A percentile compares a stretch with the other conserved stretches of the same genome.
These are phyloP conservation scores for Sinella curviseta DNA, from an alignment of 1,140 invertebrate genomes.

Conservation along the genomic window DNA sequence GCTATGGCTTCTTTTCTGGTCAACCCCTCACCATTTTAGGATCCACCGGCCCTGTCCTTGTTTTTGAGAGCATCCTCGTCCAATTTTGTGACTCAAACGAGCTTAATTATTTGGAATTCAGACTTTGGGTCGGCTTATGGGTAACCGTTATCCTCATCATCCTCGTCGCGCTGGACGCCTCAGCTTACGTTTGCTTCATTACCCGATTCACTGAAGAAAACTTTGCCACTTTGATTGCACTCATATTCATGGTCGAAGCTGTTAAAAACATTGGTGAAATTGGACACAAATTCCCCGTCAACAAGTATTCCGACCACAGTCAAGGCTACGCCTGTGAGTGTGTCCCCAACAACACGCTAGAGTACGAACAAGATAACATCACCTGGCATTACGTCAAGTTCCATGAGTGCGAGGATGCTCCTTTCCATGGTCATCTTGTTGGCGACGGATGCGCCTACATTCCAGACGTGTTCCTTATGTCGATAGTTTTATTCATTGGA, in stretches of 20 bases:
- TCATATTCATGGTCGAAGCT: slow-evolving; percentile 56
- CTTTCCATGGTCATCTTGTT: not conserved
- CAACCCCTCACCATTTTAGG: slow-evolving; percentile 59
- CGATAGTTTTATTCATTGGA: slow-evolving; percentile 53
- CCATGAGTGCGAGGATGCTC: slow-evolving; percentile 29
- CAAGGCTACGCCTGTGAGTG: slow-evolving; percentile 53
- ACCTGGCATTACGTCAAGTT: slow-evolving; percentile 31
- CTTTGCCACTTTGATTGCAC: slow-evolving; percentile 56
- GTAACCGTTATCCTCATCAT: slow-evolving; percentile 54
- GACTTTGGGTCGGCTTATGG: slow-evolving; percentile 58
- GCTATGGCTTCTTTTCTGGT: slow-evolving; percentile 57
- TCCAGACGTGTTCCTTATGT: slow-evolving; percentile 53
- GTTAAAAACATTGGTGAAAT: slow-evolving; percentile 51
- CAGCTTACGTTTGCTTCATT: slow-evolving; percentile 53
- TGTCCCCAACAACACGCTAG: slow-evolving; percentile 55
- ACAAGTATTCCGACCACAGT: slow-evolving; percentile 52
- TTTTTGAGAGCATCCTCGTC: slow-evolving; percentile 57
- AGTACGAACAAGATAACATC: not conserved
- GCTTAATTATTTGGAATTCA: slow-evolving; percentile 54
- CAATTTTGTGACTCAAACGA: slow-evolving; percentile 52
- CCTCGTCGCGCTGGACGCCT: slow-evolving; percentile 55
- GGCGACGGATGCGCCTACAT: not conserved
- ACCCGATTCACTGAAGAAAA: slow-evolving; percentile 58
- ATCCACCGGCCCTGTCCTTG: slow-evolving; percentile 57
- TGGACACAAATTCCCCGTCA: slow-evolving; percentile 32